A percentile compares a stretch with the other conserved stretches of the same genome.
Conservation (phyloP, 2,113 vertebrate genomes). For the Ivindomyrus marchei region DNA sequence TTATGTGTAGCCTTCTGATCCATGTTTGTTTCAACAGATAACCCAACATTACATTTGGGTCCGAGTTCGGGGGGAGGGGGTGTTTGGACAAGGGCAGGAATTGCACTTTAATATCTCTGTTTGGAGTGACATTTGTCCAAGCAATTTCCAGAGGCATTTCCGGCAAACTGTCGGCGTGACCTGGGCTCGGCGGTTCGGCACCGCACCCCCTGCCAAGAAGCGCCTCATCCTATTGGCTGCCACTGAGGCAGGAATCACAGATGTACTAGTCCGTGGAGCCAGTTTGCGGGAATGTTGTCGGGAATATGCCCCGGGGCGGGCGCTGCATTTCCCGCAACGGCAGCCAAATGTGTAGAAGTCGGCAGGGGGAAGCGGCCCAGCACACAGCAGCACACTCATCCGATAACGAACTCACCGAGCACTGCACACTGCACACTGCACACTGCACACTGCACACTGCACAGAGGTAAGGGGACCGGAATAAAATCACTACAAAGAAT, state of each 20-base stretch:
- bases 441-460: too few species aligned
- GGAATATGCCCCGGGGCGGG: not conserved
- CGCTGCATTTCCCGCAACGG: not conserved
- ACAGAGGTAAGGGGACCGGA: not conserved
- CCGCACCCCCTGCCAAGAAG: not conserved
- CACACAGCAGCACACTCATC: not conserved
- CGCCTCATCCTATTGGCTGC: not conserved
- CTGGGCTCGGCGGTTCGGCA: not conserved
- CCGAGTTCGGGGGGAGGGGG: not conserved
- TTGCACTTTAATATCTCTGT: constrained; percentile 1
- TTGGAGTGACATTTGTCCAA: constrained; percentile 9
- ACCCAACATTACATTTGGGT: not conserved
- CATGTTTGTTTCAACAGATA: not conserved
- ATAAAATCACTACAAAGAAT: not conserved
- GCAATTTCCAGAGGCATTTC: constrained; percentile 9
- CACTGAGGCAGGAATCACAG: not conserved
- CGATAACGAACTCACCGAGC: not conserved
- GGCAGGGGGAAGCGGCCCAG: not conserved
- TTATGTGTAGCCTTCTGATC: not conserved
- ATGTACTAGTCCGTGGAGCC: not conserved
- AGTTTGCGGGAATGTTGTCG: not conserved
- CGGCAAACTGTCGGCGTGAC: not conserved
- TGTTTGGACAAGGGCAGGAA: not conserved
- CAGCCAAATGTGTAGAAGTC: not conserved
- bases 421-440: too few species aligned